Evolutionary conservation across 2,888 invertebrate genomes (phyloP), one percentile per base, ranked within the genome.

Genomic region (Anagyrus pseudococci): DNA sequence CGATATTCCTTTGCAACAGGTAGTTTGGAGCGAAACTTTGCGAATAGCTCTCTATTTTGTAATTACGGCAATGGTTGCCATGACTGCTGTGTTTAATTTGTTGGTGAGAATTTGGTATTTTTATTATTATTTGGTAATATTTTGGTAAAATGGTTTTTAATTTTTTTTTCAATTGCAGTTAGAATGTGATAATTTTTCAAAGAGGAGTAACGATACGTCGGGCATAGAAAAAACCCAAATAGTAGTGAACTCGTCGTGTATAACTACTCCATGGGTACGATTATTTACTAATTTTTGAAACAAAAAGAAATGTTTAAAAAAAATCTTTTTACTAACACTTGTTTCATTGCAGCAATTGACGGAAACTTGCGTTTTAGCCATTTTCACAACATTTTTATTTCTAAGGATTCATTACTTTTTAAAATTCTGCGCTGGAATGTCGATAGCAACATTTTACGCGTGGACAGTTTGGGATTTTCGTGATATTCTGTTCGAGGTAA

Each of bases 401-500:
- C 87, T 95, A 56, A 86, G 94, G 72, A 90, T 96, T 23, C 92
- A 93, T 68, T 92, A 92, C 73, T 84, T 91, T 69, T 83, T 95
- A 53, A 96, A 96, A 83, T 85, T 94, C 72, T 72, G 88, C 1
- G 85, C 92, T 53, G 91, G 90, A 20, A 78, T 86, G 1, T 75
- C 84, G 0, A 88, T 91, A 75, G 86, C 90, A 0, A 71, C 82
- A 0, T 83, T 88, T 66, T 94, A 93, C 76, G 82, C 88, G 0
- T 86, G 85, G 77, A 84, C 89, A 53, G 87, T 93, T n/a, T 86
- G 89, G 81, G 83, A 85, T 52, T 82, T 86, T 33, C 87, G 86
- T 70, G 82, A 81, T 2, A 75, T 78, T 15, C 76, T 86, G 46
- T 87, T 86, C 48, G 81, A 83, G 75, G 85, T 85, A 79, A 77